Percentiles rank a stretch among this genome's conserved stretches.
These are phyloP conservation scores for Phaenicophaeus curvirostris DNA, from an alignment of 2,797 vertebrate genomes.

Conservation along the genomic window DNA sequence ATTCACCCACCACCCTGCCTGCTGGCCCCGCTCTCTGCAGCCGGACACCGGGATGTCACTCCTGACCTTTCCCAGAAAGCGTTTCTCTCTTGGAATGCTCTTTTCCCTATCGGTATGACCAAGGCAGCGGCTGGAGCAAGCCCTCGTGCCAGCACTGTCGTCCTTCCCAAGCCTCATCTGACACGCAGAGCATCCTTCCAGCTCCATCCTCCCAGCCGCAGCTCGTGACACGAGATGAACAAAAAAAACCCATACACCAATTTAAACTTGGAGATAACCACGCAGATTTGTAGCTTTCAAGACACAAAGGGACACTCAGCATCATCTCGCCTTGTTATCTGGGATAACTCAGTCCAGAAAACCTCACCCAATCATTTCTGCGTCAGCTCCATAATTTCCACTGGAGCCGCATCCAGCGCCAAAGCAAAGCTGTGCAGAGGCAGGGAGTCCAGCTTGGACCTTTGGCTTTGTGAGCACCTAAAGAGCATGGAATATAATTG, in stretches of 20 bases:
- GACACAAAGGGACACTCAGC: slow-evolving; percentile 16
- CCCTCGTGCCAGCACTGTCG: background rate
- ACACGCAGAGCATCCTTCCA: background rate
- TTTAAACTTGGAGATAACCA: background rate
- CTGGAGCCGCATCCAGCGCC: background rate
- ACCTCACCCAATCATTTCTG: slow-evolving; percentile 61
- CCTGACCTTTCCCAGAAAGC: background rate
- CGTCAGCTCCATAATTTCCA: slow-evolving; percentile 50
- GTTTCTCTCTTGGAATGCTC: background rate
- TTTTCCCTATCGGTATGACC: background rate
- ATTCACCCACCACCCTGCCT: background rate
- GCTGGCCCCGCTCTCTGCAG: background rate
- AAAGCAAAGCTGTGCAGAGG: slow-evolving; percentile 16
- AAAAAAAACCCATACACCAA: background rate
- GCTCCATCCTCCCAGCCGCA: background rate
- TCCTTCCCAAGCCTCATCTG: background rate
- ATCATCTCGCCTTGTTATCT: slow-evolving; percentile 40
- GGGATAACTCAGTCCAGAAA: slow-evolving; percentile 23
- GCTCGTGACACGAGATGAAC: background rate
- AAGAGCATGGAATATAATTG: background rate
- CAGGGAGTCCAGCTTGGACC: background rate
- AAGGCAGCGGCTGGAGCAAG: background rate
- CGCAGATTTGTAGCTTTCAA: background rate
- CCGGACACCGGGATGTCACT: background rate
- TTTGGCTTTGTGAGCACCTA: background rate